Conservation (phyloP, 2,113 vertebrate genomes). For the Hypomesus transpacificus region DNA sequence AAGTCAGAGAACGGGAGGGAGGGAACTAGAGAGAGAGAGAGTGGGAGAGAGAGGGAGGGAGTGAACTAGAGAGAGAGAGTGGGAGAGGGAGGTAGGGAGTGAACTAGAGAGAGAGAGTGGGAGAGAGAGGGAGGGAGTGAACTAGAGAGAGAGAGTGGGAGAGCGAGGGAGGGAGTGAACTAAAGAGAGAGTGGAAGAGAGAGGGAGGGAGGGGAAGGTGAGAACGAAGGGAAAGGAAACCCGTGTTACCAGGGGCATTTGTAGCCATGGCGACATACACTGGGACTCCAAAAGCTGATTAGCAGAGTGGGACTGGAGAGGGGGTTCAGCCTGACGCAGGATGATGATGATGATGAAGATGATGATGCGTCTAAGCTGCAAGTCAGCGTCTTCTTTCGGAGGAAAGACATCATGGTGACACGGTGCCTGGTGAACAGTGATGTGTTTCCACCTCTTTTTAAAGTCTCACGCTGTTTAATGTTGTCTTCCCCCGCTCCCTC, state of each 20-base stretch:
- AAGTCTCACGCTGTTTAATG: slow-evolving; percentile 24
- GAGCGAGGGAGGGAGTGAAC: slow-evolving; percentile 30
- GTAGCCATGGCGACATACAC: slow-evolving; percentile 53
- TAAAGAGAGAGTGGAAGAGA: neutral
- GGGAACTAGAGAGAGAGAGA: neutral
- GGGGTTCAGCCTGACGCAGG: slow-evolving; percentile 30
- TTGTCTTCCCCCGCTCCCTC: slow-evolving; percentile 6
- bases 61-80: neutral
- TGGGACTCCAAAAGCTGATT: slow-evolving; percentile 44
- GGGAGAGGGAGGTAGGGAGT: slow-evolving; percentile 12
- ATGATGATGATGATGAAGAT: slow-evolving; percentile 24
- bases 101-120: neutral
- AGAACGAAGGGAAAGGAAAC: slow-evolving; percentile 55
- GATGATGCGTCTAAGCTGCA: slow-evolving; percentile 23
- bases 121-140: slow-evolving; percentile 33
- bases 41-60: slow-evolving; percentile 4
- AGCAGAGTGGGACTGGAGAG: slow-evolving; percentile 18
- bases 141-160: neutral
- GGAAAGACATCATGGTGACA: slow-evolving; percentile 26
- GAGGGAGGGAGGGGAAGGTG: slow-evolving; percentile 22
- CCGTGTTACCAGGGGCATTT: slow-evolving; percentile 45
- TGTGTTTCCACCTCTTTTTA: slow-evolving; percentile 4
- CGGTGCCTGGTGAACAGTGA: slow-evolving; percentile 3
- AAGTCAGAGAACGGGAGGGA: slow-evolving; percentile 39
- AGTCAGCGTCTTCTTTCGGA: slow-evolving; percentile 12